Conservation (phyloP, 1,140 invertebrate genomes). For the Bombus sibiricus region DNA sequence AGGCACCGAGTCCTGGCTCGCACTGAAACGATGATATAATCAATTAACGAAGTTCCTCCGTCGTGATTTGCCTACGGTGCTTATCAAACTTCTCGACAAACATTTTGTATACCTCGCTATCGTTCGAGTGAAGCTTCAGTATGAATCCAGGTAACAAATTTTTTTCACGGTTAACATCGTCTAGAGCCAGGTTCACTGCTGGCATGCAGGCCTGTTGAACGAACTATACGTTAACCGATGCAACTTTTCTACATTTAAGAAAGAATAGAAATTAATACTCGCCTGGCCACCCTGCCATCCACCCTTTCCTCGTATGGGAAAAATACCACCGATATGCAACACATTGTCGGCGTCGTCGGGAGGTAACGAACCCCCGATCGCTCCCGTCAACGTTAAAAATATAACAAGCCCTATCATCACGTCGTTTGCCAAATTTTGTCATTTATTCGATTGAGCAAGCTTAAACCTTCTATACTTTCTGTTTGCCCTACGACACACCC, state of each 20-base stretch:
- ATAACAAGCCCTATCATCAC: conserved; percentile 67
- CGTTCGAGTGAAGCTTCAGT: conserved; percentile 96
- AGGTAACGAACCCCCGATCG: conserved; percentile 68
- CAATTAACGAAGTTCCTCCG: neutral
- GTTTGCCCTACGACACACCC: conserved; percentile 54
- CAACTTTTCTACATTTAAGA: no score
- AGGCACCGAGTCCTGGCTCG: conserved; percentile 97
- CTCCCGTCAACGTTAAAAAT: conserved; percentile 61
- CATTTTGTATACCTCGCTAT: conserved; percentile 93
- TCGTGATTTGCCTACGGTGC: neutral
- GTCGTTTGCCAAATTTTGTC: neutral
- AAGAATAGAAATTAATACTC: conserved; percentile 19
- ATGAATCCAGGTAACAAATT: conserved; percentile 96
- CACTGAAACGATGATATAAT: conserved; percentile 88
- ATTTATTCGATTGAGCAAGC: conserved; percentile 1
- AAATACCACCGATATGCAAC: conserved; percentile 98
- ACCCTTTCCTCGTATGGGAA: conserved; percentile 96
- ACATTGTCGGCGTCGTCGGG: conserved; percentile 84
- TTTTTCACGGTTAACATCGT: conserved; percentile 95
- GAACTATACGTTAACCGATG: neutral
- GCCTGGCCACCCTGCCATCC: conserved; percentile 97
- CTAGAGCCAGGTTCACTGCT: conserved; percentile 96
- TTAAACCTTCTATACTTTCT: neutral
- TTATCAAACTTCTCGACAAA: neutral
- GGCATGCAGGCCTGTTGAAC: conserved; percentile 91